Base-by-base conservation (phyloP, 2,888 invertebrate genomes). In the Torymus tubicola region DNA sequence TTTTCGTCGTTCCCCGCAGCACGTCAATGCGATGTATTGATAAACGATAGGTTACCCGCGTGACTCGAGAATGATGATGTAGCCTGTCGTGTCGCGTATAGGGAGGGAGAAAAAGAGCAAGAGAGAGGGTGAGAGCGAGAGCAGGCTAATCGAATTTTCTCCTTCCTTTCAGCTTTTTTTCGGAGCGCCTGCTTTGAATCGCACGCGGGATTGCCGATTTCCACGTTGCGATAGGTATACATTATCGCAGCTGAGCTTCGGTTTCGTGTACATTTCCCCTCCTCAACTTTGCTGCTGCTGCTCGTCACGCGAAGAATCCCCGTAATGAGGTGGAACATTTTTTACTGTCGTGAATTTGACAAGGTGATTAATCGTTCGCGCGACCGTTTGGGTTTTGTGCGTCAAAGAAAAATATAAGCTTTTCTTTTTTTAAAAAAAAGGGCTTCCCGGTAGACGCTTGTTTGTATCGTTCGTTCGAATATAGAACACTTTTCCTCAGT, bases 31-130 rank as follows among this genome's bases (percentile, higher is more conserved):
- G 16, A 42, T 24, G 16, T 71, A 73, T 73, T 73, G 73, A 73
- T 73, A 73, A 73, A 73, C 73, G 73, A 73, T 73, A 73, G 64
- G 57, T 18, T 57, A 42, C 42, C 13, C 42, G 55, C 55, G 5
- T n/a, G 58, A 50, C 57, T 18, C 18, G 14, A 57, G 65, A 65
- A 64, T 65, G 64, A 73, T 65, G 73, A 73, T 73, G 61, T 61
- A 52, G 52, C 14, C 52, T 61, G 61, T 14, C 61, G 64, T 24
- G 64, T 13, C 55, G 52, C 24, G 42, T 8, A 8, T 5, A 42
- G 42, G 8, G 42, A 8, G 42, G 10, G 10, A 42, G 10, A 42
- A 8, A 42, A 8, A 5, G 1, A 42, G 42, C 5, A 8, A 42
- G 42, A 42, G 42, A 42, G 42, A 42, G 42, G 8, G 42, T 8